Evolutionary conservation across 2,113 vertebrate genomes (phyloP).

Genomic region (Tautogolabrus adspersus): DNA sequence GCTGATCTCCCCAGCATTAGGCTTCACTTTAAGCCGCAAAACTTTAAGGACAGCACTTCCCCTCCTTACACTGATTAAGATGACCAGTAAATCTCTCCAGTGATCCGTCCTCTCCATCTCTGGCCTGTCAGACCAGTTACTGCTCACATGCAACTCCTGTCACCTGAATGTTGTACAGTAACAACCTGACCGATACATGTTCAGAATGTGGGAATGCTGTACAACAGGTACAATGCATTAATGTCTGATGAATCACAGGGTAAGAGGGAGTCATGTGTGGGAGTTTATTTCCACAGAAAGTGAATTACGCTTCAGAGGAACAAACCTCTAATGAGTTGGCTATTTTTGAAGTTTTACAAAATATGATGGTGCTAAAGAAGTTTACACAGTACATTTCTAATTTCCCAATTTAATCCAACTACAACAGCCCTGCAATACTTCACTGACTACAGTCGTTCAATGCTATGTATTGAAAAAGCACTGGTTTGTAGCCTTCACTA

Average conservation of each 20-base stretch:
- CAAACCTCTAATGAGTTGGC: neutral
- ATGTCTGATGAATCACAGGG: slow-evolving; percentile 26
- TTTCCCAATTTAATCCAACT: neutral
- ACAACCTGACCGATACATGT: too few species aligned
- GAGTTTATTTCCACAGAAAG: slow-evolving; percentile 9
- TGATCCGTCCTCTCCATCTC: slow-evolving; percentile 19
- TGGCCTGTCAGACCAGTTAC: slow-evolving; percentile 35
- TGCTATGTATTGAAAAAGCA: neutral
- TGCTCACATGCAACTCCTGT: neutral
- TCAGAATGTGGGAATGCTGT: neutral
- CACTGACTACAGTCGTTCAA: neutral
- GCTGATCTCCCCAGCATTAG: slow-evolving; percentile 51
- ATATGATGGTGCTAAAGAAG: neutral
- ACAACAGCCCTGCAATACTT: neutral
- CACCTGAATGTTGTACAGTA: neutral
- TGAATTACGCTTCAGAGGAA: neutral
- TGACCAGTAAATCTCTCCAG: slow-evolving; percentile 37
- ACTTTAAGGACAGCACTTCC: slow-evolving; percentile 58
- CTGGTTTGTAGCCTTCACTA: too few species aligned
- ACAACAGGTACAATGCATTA: slow-evolving; percentile 4
- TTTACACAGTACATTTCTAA: neutral
- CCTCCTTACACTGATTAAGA: slow-evolving; percentile 55
- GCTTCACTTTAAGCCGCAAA: slow-evolving; percentile 47
- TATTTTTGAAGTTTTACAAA: neutral
- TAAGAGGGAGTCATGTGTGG: neutral